phyloP scores from a whole-genome alignment of 2,888 invertebrate species.

The Pheosia gnoma region DNA sequence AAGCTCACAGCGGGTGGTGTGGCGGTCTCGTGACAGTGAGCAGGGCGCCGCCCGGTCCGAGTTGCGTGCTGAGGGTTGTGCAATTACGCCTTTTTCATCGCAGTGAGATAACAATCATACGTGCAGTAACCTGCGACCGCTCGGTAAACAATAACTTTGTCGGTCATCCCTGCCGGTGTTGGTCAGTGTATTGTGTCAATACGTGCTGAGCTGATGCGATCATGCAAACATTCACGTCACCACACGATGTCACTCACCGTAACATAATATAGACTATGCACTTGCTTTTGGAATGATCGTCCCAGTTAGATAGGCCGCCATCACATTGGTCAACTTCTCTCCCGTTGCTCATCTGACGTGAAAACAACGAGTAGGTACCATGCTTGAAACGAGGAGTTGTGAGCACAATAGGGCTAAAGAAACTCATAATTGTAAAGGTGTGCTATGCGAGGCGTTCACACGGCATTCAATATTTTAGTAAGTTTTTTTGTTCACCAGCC shows the following conservation, averaged over 20 bases:
- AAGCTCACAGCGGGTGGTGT: slow-evolving; percentile 21
- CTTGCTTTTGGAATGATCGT: slow-evolving; percentile 40
- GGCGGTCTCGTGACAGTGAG: slow-evolving; percentile 29
- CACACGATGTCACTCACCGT: slow-evolving; percentile 45
- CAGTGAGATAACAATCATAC: slow-evolving; percentile 18
- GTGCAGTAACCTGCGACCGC: slow-evolving; percentile 27
- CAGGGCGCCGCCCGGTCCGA: slow-evolving; percentile 33
- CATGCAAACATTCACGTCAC: slow-evolving; percentile 37
- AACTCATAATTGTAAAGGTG: slow-evolving; percentile 1
- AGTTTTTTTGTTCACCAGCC: slow-evolving; percentile 24
- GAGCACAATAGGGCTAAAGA: slow-evolving; percentile 14
- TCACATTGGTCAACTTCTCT: slow-evolving; percentile 50
- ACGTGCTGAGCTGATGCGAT: slow-evolving; percentile 29
- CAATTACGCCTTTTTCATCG: slow-evolving; percentile 37
- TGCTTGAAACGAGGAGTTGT: slow-evolving; percentile 4
- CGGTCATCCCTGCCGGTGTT: slow-evolving; percentile 20
- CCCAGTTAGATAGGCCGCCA: neutral
- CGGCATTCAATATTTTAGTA: neutral
- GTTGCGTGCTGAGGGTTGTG: slow-evolving; percentile 32
- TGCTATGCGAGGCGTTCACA: no score
- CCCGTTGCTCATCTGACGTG: slow-evolving; percentile 52
- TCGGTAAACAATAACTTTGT: slow-evolving; percentile 26
- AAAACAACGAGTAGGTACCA: slow-evolving; percentile 30
- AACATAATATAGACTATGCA: slow-evolving; percentile 37
- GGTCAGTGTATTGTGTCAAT: slow-evolving; percentile 38